Base-by-base conservation (phyloP, 2,797 vertebrate species). In the Oryzias sinensis region DNA sequence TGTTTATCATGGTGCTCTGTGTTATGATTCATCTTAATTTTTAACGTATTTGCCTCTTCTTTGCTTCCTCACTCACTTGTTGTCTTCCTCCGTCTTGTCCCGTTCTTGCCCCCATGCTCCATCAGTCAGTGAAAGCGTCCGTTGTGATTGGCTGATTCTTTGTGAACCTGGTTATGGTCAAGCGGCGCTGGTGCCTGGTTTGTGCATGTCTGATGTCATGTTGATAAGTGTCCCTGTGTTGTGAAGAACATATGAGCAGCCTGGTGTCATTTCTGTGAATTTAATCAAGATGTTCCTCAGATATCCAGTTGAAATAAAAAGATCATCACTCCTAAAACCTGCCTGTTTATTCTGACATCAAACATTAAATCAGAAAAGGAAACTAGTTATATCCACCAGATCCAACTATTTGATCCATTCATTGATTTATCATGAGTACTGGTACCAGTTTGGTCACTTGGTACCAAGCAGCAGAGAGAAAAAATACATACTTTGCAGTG, bases 161-260 rank as follows among this genome's bases (percentile, higher is more conserved):
- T 74, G 65, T 83, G 71, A 77, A 74, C 56, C 56, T 71, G 70
- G 56, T 57, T 50, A 5, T 3, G 42, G 48, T 66, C 72, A 47
- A 49, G 41, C 18, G 9, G 69, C 25, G 54, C 58, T 46, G 56
- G 74, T 56, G 65, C 75, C 73, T 67, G 56, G 79, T 85, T 74
- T 77, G 83, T 90, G 88, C 88, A 89, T 89, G 88, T 88, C 79
- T 77, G 45, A 74, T 74, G 74, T 84, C 75, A 74, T 73, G 78
- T 80, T 82, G 82, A 66, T 86, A 58, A 61, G 53, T 78, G 81
- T 81, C 68, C 86, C 75, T 15, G 82, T 90, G 77, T 85, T 4
- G 83, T 85, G 64, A 74, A 69, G 6, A 83, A 77, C 77, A 76
- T 83, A 69, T 80, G 81, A 76, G 82, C 85, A 77, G 25, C 68